A percentile compares a stretch with the other conserved stretches of the same genome.
Conservation (phyloP, 2,797 vertebrate species). For the Tapera naevia region DNA sequence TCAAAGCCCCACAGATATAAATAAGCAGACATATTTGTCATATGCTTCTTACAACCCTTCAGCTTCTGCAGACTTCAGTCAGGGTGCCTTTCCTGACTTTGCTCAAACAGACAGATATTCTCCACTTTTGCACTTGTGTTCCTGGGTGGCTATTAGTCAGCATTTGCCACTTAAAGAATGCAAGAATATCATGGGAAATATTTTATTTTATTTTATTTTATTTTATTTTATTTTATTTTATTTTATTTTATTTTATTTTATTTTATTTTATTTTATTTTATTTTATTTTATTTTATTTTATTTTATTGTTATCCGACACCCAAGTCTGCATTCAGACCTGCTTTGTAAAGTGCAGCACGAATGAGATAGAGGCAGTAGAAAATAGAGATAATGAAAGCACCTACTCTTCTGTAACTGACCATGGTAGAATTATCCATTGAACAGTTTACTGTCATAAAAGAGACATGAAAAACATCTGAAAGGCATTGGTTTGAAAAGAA, state of each 20-base stretch:
- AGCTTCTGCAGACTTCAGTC: background rate
- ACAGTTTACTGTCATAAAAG: background rate
- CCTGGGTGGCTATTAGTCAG: background rate
- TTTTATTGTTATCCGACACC: background rate
- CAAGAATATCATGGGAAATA: background rate
- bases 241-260: too few relatives aligned
- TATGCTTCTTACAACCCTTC: background rate
- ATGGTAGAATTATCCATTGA: background rate
- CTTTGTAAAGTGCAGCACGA: background rate
- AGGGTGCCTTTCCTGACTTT: background rate
- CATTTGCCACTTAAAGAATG: background rate
- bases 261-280: background rate
- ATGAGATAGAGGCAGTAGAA: background rate
- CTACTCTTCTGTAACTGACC: background rate
- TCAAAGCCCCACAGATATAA: slow-evolving; percentile 2
- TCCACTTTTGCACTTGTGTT: background rate
- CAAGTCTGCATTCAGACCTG: background rate
- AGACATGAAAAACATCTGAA: background rate
- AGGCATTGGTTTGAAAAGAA: background rate
- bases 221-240: background rate
- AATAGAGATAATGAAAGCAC: background rate
- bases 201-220: background rate
- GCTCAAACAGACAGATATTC: background rate
- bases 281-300: background rate
- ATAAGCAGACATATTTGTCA: slow-evolving; percentile 10